Percentiles rank a stretch among this genome's conserved stretches.
phyloP scores from a whole-genome alignment of 2,888 invertebrate species.

The Drosophila paracracens region DNA sequence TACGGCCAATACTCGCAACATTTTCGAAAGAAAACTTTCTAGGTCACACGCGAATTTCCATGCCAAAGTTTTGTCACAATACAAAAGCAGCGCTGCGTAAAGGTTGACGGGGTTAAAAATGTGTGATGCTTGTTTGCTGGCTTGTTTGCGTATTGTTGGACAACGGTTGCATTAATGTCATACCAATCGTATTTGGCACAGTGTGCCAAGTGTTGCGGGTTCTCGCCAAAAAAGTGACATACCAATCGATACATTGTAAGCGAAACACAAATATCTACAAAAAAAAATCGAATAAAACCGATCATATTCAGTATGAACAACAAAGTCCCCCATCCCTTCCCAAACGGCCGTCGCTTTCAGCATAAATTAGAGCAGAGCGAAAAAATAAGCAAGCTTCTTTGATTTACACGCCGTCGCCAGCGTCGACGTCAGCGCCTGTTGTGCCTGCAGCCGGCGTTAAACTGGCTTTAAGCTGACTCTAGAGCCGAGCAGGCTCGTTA shows the following conservation, averaged over 20 bases:
- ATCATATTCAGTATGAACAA: slow-evolving; percentile 57
- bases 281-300: slow-evolving; percentile 3
- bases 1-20: slow-evolving; percentile 42
- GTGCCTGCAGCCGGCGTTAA: slow-evolving; percentile 27
- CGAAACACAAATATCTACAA: slow-evolving; percentile 32
- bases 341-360: slow-evolving; percentile 13
- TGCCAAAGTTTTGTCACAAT: slow-evolving; percentile 31
- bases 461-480: slow-evolving; percentile 54
- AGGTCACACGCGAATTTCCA: slow-evolving; percentile 62
- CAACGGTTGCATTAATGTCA: slow-evolving; percentile 26
- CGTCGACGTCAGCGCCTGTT: slow-evolving; percentile 19
- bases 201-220: slow-evolving; percentile 45
- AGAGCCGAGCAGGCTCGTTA: slow-evolving; percentile 28
- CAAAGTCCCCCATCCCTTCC: slow-evolving; percentile 8
- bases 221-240: slow-evolving; percentile 74
- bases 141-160: slow-evolving; percentile 2
- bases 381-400: slow-evolving; percentile 66
- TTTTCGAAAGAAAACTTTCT: slow-evolving; percentile 80
- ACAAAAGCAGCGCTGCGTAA: slow-evolving; percentile 51
- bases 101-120: slow-evolving; percentile 54
- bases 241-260: slow-evolving; percentile 27
- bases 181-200: slow-evolving; percentile 56
- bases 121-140: background rate
- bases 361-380: slow-evolving; percentile 72
- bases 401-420: slow-evolving; percentile 60